Evolutionary conservation across 2,888 invertebrate genomes (phyloP).

Genomic region (Caenorhabditis wallacei): DNA sequence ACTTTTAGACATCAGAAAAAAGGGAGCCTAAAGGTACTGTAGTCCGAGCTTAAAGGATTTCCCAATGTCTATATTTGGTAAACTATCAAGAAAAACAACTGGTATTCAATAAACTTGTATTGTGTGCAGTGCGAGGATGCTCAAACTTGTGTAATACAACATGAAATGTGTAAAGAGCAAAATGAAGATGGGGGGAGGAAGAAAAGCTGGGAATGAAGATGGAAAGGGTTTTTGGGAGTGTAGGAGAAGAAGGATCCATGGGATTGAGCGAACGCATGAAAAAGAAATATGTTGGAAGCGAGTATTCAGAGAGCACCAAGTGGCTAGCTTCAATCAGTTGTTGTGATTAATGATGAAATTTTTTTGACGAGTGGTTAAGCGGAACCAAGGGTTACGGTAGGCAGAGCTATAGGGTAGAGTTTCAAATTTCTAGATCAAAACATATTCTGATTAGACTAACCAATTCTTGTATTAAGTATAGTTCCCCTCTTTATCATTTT

Average conservation of each 20-base stretch:
- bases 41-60: too few species aligned
- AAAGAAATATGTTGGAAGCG: slow-evolving; percentile 34
- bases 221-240: slow-evolving; percentile 38
- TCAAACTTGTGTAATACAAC: slow-evolving; percentile 67
- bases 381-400: not conserved
- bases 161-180: slow-evolving; percentile 70
- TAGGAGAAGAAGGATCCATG: slow-evolving; percentile 31
- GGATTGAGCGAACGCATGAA: slow-evolving; percentile 55
- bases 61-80: too few species aligned
- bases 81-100: not conserved
- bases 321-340: slow-evolving; percentile 16
- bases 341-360: slow-evolving; percentile 14
- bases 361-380: not conserved
- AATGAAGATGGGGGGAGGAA: slow-evolving; percentile 63
- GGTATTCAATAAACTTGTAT: slow-evolving; percentile 56
- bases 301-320: slow-evolving; percentile 15
- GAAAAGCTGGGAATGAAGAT: slow-evolving; percentile 62
- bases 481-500: too few species aligned
- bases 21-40: too few species aligned
- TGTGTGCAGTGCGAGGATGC: slow-evolving; percentile 59
- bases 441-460: too few species aligned
- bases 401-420: not conserved
- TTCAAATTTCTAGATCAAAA: too few species aligned
- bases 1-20: too few species aligned
- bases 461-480: too few species aligned